Base-by-base conservation (phyloP, 2,888 invertebrate species). In the Campoplex capitator region DNA sequence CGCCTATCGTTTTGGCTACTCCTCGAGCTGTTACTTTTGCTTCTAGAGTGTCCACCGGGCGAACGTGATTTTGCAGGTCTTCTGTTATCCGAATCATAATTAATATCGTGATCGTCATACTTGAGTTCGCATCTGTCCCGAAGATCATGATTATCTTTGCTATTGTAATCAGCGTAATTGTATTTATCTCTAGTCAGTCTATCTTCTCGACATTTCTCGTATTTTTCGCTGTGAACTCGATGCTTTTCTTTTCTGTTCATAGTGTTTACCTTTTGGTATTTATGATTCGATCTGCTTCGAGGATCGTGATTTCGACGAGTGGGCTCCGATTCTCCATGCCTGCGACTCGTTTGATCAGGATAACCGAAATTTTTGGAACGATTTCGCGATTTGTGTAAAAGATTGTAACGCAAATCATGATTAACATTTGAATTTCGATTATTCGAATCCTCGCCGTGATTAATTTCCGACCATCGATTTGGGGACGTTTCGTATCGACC, bases 261-360 rank as follows among this genome's bases (percentile, higher is more conserved):
- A n/a, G 74, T 76, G 48, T 38, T 8, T 38, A 23, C 74, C 48
- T 75, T 78, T 18, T 81, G 71, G 54, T 79, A 77, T 48, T 78
- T 71, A 48, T 71, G 76, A 70, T 77, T 75, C 71, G 82, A 79
- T 65, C 76, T 70, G 13, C 76, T 73, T 32, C 77, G 68, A 67
- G 65, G 77, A 11, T 67, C 70, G 58, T 58, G 73, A 11, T 28
- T 0, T 13, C 32, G n/a, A 2, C 45, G 76, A 8, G 0, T 32
- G 35, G 58, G 32, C 0, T 77, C 13, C 0, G n/a, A 70, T 18
- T 84, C 62, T 0, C 65, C 56, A 2, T 51, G 23, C 18, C 32
- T 79, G 13, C 54, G 62, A 54, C 18, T 68, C 28, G 35, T 58
- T 58, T 51, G 35, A 56, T 70, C 54, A 13, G 58, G 11, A 38